phyloP scores from a whole-genome alignment of 2,113 vertebrate genomes.

The Zosterops borbonicus region DNA sequence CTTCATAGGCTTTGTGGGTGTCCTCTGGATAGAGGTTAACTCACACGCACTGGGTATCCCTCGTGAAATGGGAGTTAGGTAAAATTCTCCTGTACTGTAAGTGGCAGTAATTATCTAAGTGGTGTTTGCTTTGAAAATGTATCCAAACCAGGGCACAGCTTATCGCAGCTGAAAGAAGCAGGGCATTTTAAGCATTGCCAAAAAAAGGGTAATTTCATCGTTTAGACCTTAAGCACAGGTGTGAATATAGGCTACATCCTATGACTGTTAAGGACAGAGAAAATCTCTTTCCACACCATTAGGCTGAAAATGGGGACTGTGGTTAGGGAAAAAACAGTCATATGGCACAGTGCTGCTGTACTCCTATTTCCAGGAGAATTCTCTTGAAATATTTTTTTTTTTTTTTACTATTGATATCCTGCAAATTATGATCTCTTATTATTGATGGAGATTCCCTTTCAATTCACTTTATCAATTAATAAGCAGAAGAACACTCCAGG shows the following conservation, averaged over 20 bases:
- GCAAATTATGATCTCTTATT: neutral
- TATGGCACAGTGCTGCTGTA: neutral
- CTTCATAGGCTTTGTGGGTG: neutral
- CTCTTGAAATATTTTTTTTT: neutral
- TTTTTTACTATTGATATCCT: neutral
- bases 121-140: neutral
- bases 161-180: neutral
- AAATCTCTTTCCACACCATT: neutral
- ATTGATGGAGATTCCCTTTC: neutral
- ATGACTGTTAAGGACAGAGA: neutral
- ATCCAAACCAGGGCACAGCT: neutral
- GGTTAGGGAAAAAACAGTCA: neutral
- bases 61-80: neutral
- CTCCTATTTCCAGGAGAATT: neutral
- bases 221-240: neutral
- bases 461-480: neutral
- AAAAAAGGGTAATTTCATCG: neutral
- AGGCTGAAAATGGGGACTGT: neutral
- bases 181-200: neutral
- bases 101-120: neutral
- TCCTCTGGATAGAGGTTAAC: neutral
- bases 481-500: neutral
- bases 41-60: accelerated
- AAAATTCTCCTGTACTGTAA: neutral
- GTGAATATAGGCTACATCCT: neutral